Evolutionary conservation across 2,113 vertebrate genomes (phyloP).

Genomic region (Leuciscus idus): DNA sequence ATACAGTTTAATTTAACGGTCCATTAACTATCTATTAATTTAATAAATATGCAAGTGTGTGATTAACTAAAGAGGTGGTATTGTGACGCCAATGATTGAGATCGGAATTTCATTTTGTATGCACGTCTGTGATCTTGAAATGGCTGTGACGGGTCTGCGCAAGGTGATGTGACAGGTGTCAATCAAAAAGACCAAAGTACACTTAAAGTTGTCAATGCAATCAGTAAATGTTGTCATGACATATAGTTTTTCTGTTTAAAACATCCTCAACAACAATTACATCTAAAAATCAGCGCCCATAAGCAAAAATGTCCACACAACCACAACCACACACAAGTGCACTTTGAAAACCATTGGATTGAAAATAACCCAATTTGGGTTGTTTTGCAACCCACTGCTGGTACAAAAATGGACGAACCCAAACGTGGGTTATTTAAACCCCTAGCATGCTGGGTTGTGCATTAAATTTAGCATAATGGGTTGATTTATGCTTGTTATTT

Average conservation of each 20-base stretch:
- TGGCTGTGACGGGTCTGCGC: not conserved
- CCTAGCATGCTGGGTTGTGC: no score
- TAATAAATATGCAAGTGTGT: not conserved
- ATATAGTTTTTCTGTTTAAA: no score
- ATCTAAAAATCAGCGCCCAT: not conserved
- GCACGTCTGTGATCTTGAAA: not conserved
- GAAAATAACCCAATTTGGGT: no score
- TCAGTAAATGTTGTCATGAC: not conserved
- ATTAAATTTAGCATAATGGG: no score
- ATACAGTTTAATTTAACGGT: conserved; percentile 36
- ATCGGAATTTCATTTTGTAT: conserved; percentile 5
- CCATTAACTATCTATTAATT: conserved; percentile 37
- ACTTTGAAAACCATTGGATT: no score
- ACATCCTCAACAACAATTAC: no score
- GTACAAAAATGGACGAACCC: no score
- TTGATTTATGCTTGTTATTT: no score
- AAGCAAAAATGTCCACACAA: no score
- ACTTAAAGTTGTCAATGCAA: not conserved
- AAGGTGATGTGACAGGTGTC: not conserved
- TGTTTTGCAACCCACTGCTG: no score
- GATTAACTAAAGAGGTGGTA: conserved; percentile 36
- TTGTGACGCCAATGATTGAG: not conserved
- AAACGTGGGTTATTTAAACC: no score
- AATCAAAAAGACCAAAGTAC: not conserved
- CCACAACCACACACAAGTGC: no score